Base-by-base conservation (phyloP, 1,140 invertebrate species). In the Dendroctonus valens region DNA sequence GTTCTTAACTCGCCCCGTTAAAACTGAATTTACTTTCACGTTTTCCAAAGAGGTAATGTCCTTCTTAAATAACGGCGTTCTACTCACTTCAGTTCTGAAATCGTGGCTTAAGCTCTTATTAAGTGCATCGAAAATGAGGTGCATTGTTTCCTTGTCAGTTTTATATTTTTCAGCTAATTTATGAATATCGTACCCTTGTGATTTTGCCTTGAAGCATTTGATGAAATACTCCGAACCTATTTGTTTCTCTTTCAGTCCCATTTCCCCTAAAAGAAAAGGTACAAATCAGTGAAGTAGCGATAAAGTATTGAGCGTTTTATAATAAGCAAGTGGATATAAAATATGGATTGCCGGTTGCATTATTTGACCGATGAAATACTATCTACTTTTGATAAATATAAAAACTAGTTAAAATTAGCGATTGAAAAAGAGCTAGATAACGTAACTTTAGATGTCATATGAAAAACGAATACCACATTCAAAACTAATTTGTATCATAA, bases 1-100 rank as follows among this genome's bases (percentile, higher is more conserved):
- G 78, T 97, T 97, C 5, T 82, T 84, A 0, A 94, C 87, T 1
- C 85, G 82, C 14, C 91, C 91, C 7, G 72, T 74, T 42, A 78
- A 60, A 9, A 76, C 72, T 41, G 80, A 78, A 0, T 85, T 86
- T 7, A 73, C 49, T 52, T 73, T 76, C 0, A 93, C 74, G 69
- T 90, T 86, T 4, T 84, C 77, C 7, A 92, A 79, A 38, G 78
- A 79, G 0, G 78, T 84, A 7, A 90, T 69, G 49, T 83, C 84
- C 69, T 85, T 85, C 51, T 84, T 83, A 72, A 93, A 93, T 6
- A 92, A 71, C 5, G 89, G 90, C 48, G 82, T 81, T 49, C 84
- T 81, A 44, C 80, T 73, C 69, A 81, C 79, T 65, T 87, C 84
- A 55, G 80, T 77, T 68, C 90, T 81, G 60, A 91, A 83, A 77